These are phyloP conservation scores for Chaetops frenatus DNA, from an alignment of 2,113 vertebrate genomes.

Conservation along the genomic window DNA sequence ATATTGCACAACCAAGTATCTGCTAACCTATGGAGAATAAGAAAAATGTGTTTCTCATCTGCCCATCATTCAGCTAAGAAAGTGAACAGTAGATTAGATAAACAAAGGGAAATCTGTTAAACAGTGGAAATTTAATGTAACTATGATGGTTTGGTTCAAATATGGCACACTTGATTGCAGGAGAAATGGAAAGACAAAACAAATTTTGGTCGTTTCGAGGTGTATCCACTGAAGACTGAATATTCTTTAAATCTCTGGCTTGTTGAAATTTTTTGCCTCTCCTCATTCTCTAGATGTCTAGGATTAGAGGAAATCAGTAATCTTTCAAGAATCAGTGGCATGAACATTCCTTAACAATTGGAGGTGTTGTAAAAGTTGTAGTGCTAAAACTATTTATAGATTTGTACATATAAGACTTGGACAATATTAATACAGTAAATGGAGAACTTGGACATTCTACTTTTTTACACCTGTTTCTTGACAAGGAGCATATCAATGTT, in stretches of 20 bases:
- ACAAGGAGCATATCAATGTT: neutral
- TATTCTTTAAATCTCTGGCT: neutral
- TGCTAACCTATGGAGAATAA: too few species aligned
- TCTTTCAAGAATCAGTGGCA: neutral
- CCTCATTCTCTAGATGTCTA: neutral
- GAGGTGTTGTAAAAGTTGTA: neutral
- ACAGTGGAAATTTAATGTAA: too few species aligned
- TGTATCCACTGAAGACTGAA: neutral
- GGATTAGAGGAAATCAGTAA: neutral
- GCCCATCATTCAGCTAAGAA: too few species aligned
- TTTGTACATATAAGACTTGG: neutral
- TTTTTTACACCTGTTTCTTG: neutral
- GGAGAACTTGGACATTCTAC: neutral
- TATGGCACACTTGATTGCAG: neutral
- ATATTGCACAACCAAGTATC: neutral
- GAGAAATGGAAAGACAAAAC: neutral
- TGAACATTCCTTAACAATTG: neutral
- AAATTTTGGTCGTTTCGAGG: neutral
- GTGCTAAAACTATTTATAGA: neutral
- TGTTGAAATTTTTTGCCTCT: neutral
- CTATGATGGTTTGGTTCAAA: neutral
- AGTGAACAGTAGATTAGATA: too few species aligned
- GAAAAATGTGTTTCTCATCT: too few species aligned
- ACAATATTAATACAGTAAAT: neutral
- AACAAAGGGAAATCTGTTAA: too few species aligned